Evolutionary conservation across 2,888 invertebrate species (phyloP).

Genomic region (Schizotus pectinicornis): DNA sequence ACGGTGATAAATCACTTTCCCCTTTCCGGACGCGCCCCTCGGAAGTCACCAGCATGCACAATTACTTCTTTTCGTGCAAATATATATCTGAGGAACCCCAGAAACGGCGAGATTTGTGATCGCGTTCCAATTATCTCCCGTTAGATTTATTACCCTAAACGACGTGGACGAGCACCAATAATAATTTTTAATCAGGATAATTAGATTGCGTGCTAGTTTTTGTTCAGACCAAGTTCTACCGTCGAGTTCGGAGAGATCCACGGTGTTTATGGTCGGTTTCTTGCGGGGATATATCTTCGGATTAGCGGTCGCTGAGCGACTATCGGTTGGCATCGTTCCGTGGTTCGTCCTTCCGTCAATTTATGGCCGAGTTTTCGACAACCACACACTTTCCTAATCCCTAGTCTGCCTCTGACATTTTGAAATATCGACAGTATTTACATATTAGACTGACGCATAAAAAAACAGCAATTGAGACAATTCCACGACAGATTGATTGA

Average conservation of each 20-base stretch:
- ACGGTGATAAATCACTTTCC: conserved; percentile 51
- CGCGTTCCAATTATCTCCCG: conserved; percentile 40
- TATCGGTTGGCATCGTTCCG: conserved; percentile 32
- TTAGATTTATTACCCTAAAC: conserved; percentile 32
- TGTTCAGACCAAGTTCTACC: background rate
- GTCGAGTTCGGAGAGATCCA: conserved; percentile 9
- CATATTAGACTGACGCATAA: conserved; percentile 22
- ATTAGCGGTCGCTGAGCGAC: conserved; percentile 37
- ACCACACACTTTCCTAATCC: conserved; percentile 38
- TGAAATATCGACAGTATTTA: conserved; percentile 36
- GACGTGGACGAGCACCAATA: conserved; percentile 3
- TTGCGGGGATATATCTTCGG: conserved; percentile 29
- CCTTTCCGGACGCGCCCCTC: conserved; percentile 38
- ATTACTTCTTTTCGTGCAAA: conserved; percentile 45
- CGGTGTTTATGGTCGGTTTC: conserved; percentile 32
- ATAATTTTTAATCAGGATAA: conserved; percentile 18
- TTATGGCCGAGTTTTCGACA: conserved; percentile 36
- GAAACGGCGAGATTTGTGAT: conserved; percentile 39
- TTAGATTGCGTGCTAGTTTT: conserved; percentile 9
- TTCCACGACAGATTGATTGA: too few relatives aligned
- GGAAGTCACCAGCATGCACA: conserved; percentile 45
- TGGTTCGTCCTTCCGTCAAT: conserved; percentile 35
- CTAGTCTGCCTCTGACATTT: conserved; percentile 30
- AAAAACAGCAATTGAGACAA: too few relatives aligned
- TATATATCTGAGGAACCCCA: conserved; percentile 37